Percentiles rank a stretch among this genome's conserved stretches.
phyloP scores from a whole-genome alignment of 2,113 vertebrate genomes.

The Neomonachus schauinslandi region DNA sequence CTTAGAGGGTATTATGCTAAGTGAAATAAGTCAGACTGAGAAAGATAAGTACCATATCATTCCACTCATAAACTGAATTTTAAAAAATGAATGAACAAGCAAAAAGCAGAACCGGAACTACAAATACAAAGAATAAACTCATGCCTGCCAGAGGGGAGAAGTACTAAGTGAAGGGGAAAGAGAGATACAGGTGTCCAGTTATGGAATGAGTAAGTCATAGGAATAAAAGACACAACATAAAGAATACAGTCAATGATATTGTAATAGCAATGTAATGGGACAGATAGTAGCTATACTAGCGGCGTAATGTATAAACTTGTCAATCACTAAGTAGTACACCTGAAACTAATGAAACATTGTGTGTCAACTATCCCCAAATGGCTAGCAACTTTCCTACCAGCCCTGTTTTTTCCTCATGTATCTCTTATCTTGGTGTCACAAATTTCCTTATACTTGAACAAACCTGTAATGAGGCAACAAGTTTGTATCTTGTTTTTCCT shows the following conservation, averaged over 20 bases:
- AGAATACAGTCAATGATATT: background rate
- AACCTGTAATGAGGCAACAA: background rate
- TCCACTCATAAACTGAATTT: background rate
- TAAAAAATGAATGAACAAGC: background rate
- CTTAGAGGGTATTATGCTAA: background rate
- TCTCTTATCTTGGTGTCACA: background rate
- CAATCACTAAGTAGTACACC: background rate
- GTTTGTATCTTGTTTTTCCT: background rate
- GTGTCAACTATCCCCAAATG: background rate
- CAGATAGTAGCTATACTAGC: background rate
- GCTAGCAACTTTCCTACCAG: background rate
- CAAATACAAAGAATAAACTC: background rate
- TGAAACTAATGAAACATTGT: background rate
- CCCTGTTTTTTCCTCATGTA: background rate
- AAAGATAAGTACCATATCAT: background rate
- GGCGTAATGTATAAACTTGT: background rate
- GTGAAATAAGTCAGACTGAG: background rate
- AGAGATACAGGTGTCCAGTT: background rate
- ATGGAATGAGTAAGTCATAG: background rate
- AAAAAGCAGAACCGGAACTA: background rate
- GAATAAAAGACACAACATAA: background rate
- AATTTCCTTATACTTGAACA: background rate
- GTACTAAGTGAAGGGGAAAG: background rate
- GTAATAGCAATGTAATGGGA: background rate
- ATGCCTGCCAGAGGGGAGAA: background rate